Percentiles rank a stretch among this genome's conserved stretches.
Evolutionary conservation across 1,140 invertebrate species (phyloP).

Genomic region (Hypsibius dujardini): DNA sequence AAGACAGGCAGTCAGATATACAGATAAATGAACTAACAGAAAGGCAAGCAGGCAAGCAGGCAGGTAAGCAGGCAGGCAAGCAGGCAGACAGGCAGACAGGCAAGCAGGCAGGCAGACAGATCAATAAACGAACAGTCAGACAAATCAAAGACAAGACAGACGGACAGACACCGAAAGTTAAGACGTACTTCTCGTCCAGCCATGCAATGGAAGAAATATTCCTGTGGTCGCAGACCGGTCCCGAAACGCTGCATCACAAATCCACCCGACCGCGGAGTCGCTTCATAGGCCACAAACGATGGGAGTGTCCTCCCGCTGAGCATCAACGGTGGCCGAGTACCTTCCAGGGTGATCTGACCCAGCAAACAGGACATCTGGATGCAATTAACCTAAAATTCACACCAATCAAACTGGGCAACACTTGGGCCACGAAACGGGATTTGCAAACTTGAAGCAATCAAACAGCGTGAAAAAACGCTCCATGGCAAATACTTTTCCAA

Average conservation of each 20-base stretch:
- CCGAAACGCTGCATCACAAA: constrained; percentile 89
- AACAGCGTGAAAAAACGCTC: background rate
- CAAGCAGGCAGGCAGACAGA: no score
- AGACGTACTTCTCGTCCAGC: constrained; percentile 77
- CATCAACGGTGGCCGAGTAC: constrained; percentile 82
- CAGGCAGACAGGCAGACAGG: no score
- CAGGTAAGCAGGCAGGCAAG: no score
- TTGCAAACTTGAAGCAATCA: no score
- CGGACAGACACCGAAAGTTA: no score
- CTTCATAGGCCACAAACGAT: constrained; percentile 75
- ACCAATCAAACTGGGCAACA: no score
- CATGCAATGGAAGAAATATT: constrained; percentile 99
- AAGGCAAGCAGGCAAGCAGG: no score
- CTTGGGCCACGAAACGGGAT: no score
- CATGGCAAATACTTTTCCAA: constrained; percentile 16
- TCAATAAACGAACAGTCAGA: no score
- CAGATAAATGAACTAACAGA: no score
- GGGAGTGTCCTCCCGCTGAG: constrained; percentile 77
- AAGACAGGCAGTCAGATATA: no score
- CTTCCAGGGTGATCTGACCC: constrained; percentile 96
- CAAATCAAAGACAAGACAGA: no score
- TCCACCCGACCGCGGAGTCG: constrained; percentile 75
- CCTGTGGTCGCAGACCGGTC: constrained; percentile 88
- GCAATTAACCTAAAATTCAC: constrained; percentile 61
- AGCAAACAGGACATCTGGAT: constrained; percentile 92